Percentiles rank a stretch among this genome's conserved stretches.
These are phyloP conservation scores for Macroramphosus scolopax DNA, from an alignment of 2,797 vertebrate genomes.

Conservation along the genomic window DNA sequence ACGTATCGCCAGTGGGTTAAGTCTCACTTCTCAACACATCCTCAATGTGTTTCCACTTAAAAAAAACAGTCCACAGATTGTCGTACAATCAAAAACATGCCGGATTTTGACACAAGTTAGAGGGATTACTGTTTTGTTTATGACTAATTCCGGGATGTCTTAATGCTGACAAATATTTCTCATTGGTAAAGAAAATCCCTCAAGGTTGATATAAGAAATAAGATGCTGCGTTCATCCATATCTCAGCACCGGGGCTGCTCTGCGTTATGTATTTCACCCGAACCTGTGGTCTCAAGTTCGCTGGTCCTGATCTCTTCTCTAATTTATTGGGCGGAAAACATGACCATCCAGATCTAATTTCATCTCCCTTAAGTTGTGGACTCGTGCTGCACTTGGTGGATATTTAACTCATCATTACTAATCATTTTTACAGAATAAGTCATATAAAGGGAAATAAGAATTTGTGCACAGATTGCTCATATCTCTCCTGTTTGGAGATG, in stretches of 20 bases:
- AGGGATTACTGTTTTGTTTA: background rate
- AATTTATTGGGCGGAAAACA: background rate
- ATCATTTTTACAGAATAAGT: too few relatives aligned
- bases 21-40: background rate
- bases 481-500: too few relatives aligned
- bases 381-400: too few relatives aligned
- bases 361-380: too few relatives aligned
- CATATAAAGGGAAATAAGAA: too few relatives aligned
- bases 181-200: background rate
- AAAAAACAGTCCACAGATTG: background rate
- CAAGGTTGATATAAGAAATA: too few relatives aligned
- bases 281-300: background rate
- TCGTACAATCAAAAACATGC: background rate
- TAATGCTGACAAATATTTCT: background rate
- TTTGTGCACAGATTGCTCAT: too few relatives aligned
- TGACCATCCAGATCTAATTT: too few relatives aligned
- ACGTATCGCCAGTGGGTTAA: background rate
- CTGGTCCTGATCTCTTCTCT: background rate
- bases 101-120: background rate
- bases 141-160: too few relatives aligned
- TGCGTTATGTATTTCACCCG: constrained; percentile 18
- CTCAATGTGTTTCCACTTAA: constrained; percentile 9
- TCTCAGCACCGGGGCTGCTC: too few relatives aligned
- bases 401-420: too few relatives aligned
- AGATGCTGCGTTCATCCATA: too few relatives aligned